Evolutionary conservation across 2,113 vertebrate genomes (phyloP).

Genomic region (Caracal caracal): DNA sequence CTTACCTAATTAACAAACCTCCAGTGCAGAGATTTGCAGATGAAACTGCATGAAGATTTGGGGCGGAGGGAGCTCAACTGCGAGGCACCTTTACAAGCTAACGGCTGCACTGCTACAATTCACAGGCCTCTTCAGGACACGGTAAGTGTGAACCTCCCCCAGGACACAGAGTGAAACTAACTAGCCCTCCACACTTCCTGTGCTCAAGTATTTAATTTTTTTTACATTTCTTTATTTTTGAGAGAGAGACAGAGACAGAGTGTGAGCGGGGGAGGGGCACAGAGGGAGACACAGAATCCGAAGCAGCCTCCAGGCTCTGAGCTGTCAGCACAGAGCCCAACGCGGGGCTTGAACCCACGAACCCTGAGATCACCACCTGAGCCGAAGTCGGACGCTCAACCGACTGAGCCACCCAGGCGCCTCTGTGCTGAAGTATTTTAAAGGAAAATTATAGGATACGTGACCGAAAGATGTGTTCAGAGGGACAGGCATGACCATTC

Average conservation of each 20-base stretch:
- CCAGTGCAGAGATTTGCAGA: neutral
- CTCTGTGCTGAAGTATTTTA: neutral
- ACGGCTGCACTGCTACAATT: rapidly evolving
- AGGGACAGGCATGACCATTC: neutral
- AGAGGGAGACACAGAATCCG: too few species aligned
- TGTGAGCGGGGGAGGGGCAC: too few species aligned
- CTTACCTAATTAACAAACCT: neutral
- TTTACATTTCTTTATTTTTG: too few species aligned
- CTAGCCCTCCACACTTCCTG: neutral
- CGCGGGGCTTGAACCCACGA: too few species aligned
- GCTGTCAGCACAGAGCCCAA: too few species aligned
- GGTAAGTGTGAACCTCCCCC: neutral
- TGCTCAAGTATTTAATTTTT: neutral
- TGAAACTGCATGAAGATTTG: neutral
- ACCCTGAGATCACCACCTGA: too few species aligned
- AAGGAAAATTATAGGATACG: neutral
- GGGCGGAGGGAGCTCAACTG: neutral
- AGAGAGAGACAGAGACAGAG: too few species aligned
- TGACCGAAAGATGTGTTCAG: neutral
- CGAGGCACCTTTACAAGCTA: neutral
- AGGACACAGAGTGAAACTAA: neutral
- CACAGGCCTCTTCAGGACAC: neutral
- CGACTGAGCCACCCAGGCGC: too few species aligned
- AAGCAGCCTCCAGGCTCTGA: too few species aligned
- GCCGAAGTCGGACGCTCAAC: too few species aligned